Percentiles rank a stretch among this genome's conserved stretches.
Evolutionary conservation across 92 coral and sea anemone species (phyloP).

Genomic region (Umimayanthus kanabou): DNA sequence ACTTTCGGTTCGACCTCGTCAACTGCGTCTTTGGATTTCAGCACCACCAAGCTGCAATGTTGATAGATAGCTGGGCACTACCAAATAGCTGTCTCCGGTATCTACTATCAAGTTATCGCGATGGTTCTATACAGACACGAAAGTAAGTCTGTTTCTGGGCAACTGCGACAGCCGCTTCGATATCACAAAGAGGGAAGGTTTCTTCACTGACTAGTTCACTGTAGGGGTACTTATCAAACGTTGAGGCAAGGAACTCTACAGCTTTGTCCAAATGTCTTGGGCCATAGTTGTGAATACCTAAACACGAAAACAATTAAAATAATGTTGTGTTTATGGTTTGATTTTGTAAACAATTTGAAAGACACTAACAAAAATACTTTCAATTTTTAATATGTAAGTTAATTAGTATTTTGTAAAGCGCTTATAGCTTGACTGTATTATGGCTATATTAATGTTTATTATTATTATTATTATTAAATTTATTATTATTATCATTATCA

Average conservation of each 20-base stretch:
- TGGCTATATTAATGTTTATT: too few species aligned
- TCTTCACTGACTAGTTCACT: slow-evolving; percentile 68
- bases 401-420: too few species aligned
- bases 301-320: background rate
- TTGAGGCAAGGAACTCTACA: slow-evolving; percentile 75
- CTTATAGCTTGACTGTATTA: too few species aligned
- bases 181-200: slow-evolving; percentile 63
- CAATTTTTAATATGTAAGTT: too few species aligned
- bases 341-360: too few species aligned
- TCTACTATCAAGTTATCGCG: background rate
- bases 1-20: background rate
- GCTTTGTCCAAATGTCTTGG: slow-evolving; percentile 87
- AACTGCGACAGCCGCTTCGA: slow-evolving; percentile 70
- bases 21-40: background rate
- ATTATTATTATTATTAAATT: too few species aligned
- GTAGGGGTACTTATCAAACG: slow-evolving; percentile 76
- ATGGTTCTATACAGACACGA: slow-evolving; percentile 87
- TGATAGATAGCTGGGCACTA: too few species aligned
- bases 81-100: background rate
- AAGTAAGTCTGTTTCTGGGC: slow-evolving; percentile 73
- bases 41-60: background rate
- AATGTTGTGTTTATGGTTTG: too few species aligned
- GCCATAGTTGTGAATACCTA: slow-evolving; percentile 93
- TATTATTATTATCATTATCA: too few species aligned
- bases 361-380: too few species aligned